Base-by-base conservation (phyloP, 2,113 vertebrate species). In the Neopipo cinnamomea region DNA sequence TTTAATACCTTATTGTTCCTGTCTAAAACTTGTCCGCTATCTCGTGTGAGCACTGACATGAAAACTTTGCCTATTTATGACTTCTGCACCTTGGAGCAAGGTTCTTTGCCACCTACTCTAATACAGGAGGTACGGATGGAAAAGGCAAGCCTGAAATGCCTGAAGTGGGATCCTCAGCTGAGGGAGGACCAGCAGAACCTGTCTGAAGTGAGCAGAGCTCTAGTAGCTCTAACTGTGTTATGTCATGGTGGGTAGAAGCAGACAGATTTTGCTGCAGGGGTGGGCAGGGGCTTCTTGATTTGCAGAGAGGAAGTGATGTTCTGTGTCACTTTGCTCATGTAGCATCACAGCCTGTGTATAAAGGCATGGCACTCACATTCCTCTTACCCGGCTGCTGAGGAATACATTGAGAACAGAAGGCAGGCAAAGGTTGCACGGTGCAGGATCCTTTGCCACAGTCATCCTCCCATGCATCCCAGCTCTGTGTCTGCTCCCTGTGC, bases 271-370 rank as follows among this genome's bases (percentile, higher is more conserved):
- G 16, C 56, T 53, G 22, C n/a, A 41, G 1, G 1, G 21, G 5
- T 39, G 30, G n/a, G 18, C 0, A 2, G 70, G 30, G 63, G 22
- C 9, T 46, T 31, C 71, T 76, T n/a, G 20, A 31, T 59, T 72
- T 76, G n/a, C 33, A 46, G 62, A 30, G 30, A 22, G 65, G 56
- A 70, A 28, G 42, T 2, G 8, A 18, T 42, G 52, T 41, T 72
- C 35, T 59, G 6, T 62, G 37, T 59, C 37, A 11, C 24, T 46
- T 66, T 42, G 44, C 42, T 53, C 0, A 0, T n/a, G 52, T 18
- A 15, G 37, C 25, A 23, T 55, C 52, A 3, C 4, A 4, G 33
- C 47, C 53, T 41, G 0, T n/a, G 30, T 22, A 42, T n/a, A 52
- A 52, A 44, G 35, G 35, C 1, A 2, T 31, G 52, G 11, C n/a